phyloP scores from a whole-genome alignment of 2,113 vertebrate genomes.

The Lepus timidus region DNA sequence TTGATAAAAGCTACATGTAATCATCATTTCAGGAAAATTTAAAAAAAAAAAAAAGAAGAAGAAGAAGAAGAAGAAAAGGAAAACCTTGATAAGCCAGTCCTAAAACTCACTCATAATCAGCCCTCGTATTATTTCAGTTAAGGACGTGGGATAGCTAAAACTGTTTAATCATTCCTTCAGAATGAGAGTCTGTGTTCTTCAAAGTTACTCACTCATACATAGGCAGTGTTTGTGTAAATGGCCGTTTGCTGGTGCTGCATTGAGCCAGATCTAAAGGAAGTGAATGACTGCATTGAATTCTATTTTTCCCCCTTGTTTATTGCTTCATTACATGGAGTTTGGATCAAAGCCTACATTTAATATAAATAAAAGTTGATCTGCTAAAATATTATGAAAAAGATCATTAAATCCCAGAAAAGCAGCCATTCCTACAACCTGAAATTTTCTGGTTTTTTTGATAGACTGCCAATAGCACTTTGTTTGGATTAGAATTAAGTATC shows the following conservation, averaged over 20 bases:
- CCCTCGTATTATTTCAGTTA: not conserved
- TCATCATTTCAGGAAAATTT: not conserved
- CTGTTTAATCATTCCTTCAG: not conserved
- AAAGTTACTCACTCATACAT: not conserved
- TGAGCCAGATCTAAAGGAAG: not conserved
- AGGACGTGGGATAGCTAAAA: not conserved
- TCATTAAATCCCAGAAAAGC: conserved; percentile 72
- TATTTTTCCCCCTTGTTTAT: conserved; percentile 1
- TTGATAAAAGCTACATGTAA: not conserved
- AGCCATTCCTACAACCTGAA: conserved; percentile 79
- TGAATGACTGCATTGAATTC: conserved; percentile 38
- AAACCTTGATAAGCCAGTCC: not conserved
- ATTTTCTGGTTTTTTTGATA: conserved; percentile 62
- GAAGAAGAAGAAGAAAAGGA: too few relatives aligned
- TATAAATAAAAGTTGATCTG: conserved; percentile 70
- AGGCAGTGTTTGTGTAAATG: not conserved
- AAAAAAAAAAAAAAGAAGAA: too few relatives aligned
- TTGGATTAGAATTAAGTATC: conserved; percentile 69
- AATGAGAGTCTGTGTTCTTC: not conserved
- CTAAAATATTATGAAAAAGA: conserved; percentile 75
- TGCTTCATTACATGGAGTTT: conserved; percentile 51
- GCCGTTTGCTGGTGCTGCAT: not conserved
- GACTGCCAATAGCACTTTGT: conserved; percentile 48
- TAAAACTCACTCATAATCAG: not conserved
- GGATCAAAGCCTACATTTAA: conserved; percentile 67